Base-by-base conservation (phyloP, 2,888 invertebrate genomes). In the Scotopteryx bipunctaria region DNA sequence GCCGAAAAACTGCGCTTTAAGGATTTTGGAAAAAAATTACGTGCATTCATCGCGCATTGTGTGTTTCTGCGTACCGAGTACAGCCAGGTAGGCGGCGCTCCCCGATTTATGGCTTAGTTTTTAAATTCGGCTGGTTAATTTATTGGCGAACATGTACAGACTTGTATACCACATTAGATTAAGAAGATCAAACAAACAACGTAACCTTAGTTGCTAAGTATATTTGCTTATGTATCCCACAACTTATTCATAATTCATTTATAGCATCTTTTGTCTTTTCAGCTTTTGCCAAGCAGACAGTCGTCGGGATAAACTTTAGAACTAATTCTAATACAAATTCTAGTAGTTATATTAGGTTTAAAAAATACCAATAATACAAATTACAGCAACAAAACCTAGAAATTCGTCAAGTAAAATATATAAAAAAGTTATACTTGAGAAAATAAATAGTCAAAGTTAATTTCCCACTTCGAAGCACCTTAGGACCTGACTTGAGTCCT, bases 1-100 rank as follows among this genome's bases (percentile, higher is more conserved):
- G 72, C 81, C 86, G 85, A 86, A 84, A 86, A 83, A 86, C 78
- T 83, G 80, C 81, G 85, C 81, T 85, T 83, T 81, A 80, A 76
- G 73, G 77, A 67, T 69, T 66, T 55, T 50, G 54, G 67, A 86
- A 88, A 88, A 88, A 85, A 81, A 69, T 74, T 73, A 77, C 74
- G 60, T 63, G 78, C 67, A 82, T 90, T 90, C 73, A 73, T 77
- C 74, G 60, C 62, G 78, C 67, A 82, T 90, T 90, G 89, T 90
- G 77, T 66, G 72, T 57, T 90, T 90, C 90, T 79, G 74, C 78
- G 89, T 86, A 90, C 78, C 79, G 73, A 65, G 70, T 67, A 57
- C 53, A 41, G 68, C 76, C 87, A 87, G 88, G 88, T 88, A 88
- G 80, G 73, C 70, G 74, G 41, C 36, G 55, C 44, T 44, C 59